Base-by-base conservation (phyloP, 2,113 vertebrate genomes). In the Stictonetta naevosa region DNA sequence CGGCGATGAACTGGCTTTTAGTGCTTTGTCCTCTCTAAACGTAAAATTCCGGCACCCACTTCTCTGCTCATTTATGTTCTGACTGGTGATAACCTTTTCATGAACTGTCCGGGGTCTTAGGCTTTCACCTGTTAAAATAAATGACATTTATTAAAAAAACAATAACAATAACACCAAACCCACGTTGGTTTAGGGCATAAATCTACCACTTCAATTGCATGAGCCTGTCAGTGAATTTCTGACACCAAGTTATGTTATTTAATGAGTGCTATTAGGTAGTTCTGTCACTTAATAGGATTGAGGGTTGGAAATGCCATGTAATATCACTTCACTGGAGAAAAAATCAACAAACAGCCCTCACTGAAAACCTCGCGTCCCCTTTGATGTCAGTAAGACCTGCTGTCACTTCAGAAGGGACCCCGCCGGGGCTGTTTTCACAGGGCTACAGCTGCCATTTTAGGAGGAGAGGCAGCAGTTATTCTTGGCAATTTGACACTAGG, bases 221-320 rank as follows among this genome's bases (percentile, higher is more conserved):
- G 53, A 95, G 72, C 74, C 78, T 82, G 88, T 88, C 94, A 91
- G 86, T 81, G 96, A 52, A 91, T 95, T 96, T 95, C 90, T 97
- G 93, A 97, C 96, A 96, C 87, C 82, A n/a, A 93, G 93, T 97
- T 95, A 88, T 92, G 92, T 95, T 96, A 81, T 96, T 97, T 97
- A 96, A 95, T 96, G 96, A 96, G 93, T 81, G 91, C 95, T 96
- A 97, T 97, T 97, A 97, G 95, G 92, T 94, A 95, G 86, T 95
- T 95, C 91, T 96, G 96, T 95, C 94, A 93, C 95, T 95, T 97
- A 96, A 96, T 97, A 94, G 95, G 95, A 96, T 96, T 96, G 96
- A 96, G 91, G 89, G 92, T 96, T 96, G 93, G 95, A 95, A 97
- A 96, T 97, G 95, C 95, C 95, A 96, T 97, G 96, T 95, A 95